These are phyloP conservation scores for Neodiprion fabricii DNA, from an alignment of 1,140 invertebrate species.

Conservation along the genomic window DNA sequence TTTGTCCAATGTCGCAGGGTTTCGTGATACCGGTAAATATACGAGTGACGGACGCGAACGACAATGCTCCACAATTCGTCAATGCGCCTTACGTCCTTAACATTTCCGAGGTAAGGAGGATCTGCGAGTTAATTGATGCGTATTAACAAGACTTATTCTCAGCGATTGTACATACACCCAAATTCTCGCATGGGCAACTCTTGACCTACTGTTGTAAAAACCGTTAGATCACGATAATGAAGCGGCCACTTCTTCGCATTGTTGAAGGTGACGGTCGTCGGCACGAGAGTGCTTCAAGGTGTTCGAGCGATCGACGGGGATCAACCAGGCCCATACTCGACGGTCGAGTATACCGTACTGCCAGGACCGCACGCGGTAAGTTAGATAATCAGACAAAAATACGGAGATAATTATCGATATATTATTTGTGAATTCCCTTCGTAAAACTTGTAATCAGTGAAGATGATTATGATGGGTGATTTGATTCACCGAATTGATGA, in stretches of 20 bases:
- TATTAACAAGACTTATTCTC: too few species aligned
- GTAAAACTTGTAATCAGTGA: not conserved
- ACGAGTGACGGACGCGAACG: slow-evolving; percentile 90
- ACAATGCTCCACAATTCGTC: slow-evolving; percentile 85
- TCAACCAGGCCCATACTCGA: slow-evolving; percentile 88
- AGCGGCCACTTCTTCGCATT: not conserved
- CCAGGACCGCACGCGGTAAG: slow-evolving; percentile 78
- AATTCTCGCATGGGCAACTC: slow-evolving; percentile 16
- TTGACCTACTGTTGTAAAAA: not conserved
- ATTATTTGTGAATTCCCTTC: not conserved
- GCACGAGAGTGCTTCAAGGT: slow-evolving; percentile 78
- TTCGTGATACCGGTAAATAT: slow-evolving; percentile 90
- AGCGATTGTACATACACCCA: not conserved
- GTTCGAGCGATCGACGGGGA: slow-evolving; percentile 83
- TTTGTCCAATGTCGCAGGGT: slow-evolving; percentile 62
- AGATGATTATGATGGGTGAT: not conserved
- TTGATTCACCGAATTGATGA: not conserved
- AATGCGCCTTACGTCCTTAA: slow-evolving; percentile 83
- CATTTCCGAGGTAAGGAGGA: slow-evolving; percentile 74
- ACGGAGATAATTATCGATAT: not conserved
- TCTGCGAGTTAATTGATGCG: not conserved
- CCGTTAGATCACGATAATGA: not conserved
- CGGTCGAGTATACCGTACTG: slow-evolving; percentile 84
- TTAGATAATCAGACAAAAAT: slow-evolving; percentile 19
- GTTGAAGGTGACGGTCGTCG: slow-evolving; percentile 76